Base-by-base conservation (phyloP, 64 coral and sea anemone species). In the Stichodactyla helianthus region DNA sequence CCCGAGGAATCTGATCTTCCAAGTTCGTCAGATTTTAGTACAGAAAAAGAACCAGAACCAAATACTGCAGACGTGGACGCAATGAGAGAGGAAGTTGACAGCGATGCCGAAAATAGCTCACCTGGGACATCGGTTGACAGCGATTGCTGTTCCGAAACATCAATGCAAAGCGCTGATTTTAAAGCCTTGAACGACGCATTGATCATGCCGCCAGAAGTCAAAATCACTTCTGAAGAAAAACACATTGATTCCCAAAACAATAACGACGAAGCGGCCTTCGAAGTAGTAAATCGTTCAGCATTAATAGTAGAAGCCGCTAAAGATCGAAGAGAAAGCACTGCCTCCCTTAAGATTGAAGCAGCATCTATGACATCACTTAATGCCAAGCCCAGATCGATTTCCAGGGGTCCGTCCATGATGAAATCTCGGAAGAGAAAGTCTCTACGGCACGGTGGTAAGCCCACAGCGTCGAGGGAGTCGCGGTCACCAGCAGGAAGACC, bases 371-470 rank as follows among this genome's bases (percentile, higher is more conserved):
- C 77, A 4, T 82, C 90, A 17, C 79, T 92, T 6, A 60, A 27
- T 19, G 31, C 18, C 16, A 78, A 79, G 44, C 86, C 86, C 28
- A 87, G 13, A 17, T 82, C 85, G 1, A 23, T 83, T 23, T 58
- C 51, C 15, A 77, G 85, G 9, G 77, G 84, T 18, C 90, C 90
- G 0, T 92, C 90, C 15, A 74, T 92, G 10, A 87, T 92, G 90
- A 82, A 71, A 55, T 92, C 90, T 10, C 61, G 79, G 51, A 87
- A 31, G 56, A 53, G 85, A 63, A 92, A 79, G 25, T 92, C 90
- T 16, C 77, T 87, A 17, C 77, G 85, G 5, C 44, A 83, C 56
- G 52, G 59, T 18, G 57, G 59, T 54, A 50, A 25, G 20, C 18
- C 56, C 17, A 59, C 86, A 35, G 50, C 63, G 14, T 19, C 17